Base-by-base conservation (phyloP, 2,888 invertebrate species). In the Mamestra brassicae region DNA sequence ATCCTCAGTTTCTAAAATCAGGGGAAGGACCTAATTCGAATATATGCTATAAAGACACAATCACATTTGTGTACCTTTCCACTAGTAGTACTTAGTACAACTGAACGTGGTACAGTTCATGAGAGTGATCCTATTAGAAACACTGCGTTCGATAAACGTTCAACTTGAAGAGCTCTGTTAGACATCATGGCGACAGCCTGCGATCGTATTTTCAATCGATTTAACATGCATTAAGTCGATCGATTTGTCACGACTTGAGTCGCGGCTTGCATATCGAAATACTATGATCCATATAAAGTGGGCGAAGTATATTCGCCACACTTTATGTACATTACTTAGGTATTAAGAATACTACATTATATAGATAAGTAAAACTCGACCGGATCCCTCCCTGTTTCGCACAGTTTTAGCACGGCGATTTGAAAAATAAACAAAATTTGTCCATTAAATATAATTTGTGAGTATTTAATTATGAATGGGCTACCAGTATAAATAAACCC, bases 151-250 rank as follows among this genome's bases (percentile, higher is more conserved):
- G 11, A 81, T 15, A 47, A 50, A 52, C 17, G 45, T 57, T 62
- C 4, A 50, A 13, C 26, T 50, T 26, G 13, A n/a, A 52, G 10
- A 58, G 47, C 34, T 11, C 61, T 57, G 11, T 61, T 11, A 80
- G 81, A 82, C 76, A 76, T 61, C 58, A 15, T 45, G 84, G 80
- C 84, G 84, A 76, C 84, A 63, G 62, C 15, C 34, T 11, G 15
- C 52, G 71, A 84, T 71, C 66, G 68, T 69, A 38, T 63, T 69
- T n/a, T 63, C 60, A 76, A 80, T 84, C 75, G 71, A 81, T 84
- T 84, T 60, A 69, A 63, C 66, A 80, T 71, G 80, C 80, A 74
- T 74, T 68, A 68, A 54, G 69, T 57, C 15, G 45, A 72, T 80
- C 17, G 80, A 84, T 82, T 84, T 57, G 80, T 34, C 66, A 67